Evolutionary conservation across 2,113 vertebrate species (phyloP), one percentile per base, ranked within the genome.

Genomic region (Nansenia antarctica): DNA sequence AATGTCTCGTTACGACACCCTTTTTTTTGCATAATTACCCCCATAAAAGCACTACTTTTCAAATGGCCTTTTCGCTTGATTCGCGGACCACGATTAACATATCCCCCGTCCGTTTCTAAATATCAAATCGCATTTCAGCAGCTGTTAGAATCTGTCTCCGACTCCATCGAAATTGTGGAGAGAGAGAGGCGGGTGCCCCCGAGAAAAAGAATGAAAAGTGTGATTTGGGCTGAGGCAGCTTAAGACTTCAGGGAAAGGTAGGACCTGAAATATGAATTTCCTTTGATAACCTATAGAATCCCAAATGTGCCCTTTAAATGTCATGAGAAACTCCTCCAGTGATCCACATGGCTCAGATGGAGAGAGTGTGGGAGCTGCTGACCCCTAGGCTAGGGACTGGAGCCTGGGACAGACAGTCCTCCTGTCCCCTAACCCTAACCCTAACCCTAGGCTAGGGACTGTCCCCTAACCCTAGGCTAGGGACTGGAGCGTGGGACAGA

Each of bases 251-350:
- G 4, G 1, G 24, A 15, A 9, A 9, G 22, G 24, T 7, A 5
- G 22, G 52, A 27, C 52, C 22, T 68, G 26, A 14, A 20, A 47
- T n/a, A 20, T 2, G 18, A 4, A 20, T 60, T 12, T 27, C 22
- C n/a, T 47, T 12, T 30, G 24, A 61, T 47, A 31, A n/a, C 42
- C 15, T 54, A 39, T 49, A 29, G 52, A 24, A 49, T 59, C 37
- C 20, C 54, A 69, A 20, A 65, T 53, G 42, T 65, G 63, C 42
- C 63, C 63, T 65, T 65, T 65, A 65, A 65, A 65, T 53, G 29
- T 20, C 45, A 31, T 20, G 18, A 27, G n/a, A 30, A 53, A 49
- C 26, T 27, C 18, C 45, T 32, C 8, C 63, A 31, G 9, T 65
- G 52, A 20, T 34, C 24, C 14, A 67, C 65, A 55, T 27, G 27